Evolutionary conservation across 2,888 invertebrate species (phyloP).

Genomic region (Ariolimax columbianus): DNA sequence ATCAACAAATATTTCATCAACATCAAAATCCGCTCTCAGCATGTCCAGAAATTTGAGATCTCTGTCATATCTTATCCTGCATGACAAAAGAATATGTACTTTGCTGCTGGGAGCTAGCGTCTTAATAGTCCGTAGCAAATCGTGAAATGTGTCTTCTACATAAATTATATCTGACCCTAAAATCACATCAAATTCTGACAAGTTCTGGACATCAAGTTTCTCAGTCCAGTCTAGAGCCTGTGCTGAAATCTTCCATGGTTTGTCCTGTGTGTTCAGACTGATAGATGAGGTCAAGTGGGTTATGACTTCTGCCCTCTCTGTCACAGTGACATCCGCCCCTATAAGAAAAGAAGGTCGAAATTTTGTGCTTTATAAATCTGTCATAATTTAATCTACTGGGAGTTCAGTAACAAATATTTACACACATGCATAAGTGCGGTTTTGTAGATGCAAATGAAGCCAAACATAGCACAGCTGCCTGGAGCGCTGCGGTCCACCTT

Average conservation of each 20-base stretch:
- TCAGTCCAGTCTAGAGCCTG: conserved; percentile 73
- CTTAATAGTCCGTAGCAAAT: conserved; percentile 63
- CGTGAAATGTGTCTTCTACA: conserved; percentile 75
- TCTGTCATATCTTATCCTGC: conserved; percentile 73
- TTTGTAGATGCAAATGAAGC: no score
- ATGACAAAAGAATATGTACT: conserved; percentile 70
- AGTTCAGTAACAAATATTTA: no score
- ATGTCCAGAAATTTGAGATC: conserved; percentile 70
- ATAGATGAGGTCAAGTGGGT: conserved; percentile 63
- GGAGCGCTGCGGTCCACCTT: no score
- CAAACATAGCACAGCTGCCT: no score
- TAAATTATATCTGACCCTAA: conserved; percentile 78
- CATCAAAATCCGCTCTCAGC: conserved; percentile 63
- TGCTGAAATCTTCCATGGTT: conserved; percentile 54
- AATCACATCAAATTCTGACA: conserved; percentile 71
- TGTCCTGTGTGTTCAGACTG: conserved; percentile 57
- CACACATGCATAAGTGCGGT: no score
- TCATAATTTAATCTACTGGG: no score
- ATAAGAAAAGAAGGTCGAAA: no score
- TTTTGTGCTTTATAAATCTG: no score
- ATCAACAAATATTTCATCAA: conserved; percentile 68
- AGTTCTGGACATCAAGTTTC: conserved; percentile 52
- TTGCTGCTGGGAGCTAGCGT: conserved; percentile 63
- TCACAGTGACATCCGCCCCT: conserved; percentile 71
- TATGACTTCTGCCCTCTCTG: conserved; percentile 69